Evolutionary conservation across 2,113 vertebrate species (phyloP).

Genomic region (Phodopus roborovskii): DNA sequence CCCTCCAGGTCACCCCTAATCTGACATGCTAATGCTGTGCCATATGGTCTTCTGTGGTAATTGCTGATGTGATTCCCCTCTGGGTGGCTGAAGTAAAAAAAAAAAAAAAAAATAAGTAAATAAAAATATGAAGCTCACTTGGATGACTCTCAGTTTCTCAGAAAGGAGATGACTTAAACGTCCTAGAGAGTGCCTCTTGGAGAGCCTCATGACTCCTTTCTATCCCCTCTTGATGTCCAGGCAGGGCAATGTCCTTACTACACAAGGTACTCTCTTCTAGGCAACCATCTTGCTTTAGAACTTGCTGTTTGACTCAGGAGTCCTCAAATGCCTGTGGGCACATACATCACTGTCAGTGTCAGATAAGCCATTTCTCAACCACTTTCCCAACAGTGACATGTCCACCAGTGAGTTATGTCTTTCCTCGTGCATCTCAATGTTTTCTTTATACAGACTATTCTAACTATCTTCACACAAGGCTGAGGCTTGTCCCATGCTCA

Average conservation of each 20-base stretch:
- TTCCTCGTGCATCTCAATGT: neutral
- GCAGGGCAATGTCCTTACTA: neutral
- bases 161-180: neutral
- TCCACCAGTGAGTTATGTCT: neutral
- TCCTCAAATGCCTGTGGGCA: neutral
- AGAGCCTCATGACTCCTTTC: neutral
- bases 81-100: neutral
- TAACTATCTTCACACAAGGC: neutral
- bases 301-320: neutral
- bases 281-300: neutral
- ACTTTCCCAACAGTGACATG: neutral
- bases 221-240: neutral
- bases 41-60: neutral
- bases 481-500: neutral
- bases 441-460: neutral
- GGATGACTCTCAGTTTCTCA: neutral
- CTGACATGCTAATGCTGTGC: neutral
- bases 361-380: neutral
- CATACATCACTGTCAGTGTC: neutral
- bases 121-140: neutral
- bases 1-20: neutral
- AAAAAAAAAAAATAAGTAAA: conserved; percentile 56
- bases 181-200: neutral
- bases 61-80: neutral
- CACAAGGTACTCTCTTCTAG: neutral